Conservation (phyloP, 2,113 vertebrate genomes). For the Sphaerodactylus townsendi region DNA sequence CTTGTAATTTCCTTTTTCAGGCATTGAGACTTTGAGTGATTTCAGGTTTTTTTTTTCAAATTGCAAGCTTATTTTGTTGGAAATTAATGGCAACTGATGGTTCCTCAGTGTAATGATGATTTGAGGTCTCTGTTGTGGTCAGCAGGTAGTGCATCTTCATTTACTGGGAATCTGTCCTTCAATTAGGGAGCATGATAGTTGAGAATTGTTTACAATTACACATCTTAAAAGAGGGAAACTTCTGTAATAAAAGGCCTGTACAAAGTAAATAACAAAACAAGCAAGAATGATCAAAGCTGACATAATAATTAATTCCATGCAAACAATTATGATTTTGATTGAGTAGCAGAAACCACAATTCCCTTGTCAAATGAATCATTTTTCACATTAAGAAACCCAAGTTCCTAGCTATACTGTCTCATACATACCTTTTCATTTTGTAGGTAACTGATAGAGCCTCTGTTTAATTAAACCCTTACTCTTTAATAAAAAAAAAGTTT, state of each 20-base stretch:
- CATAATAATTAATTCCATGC: background rate
- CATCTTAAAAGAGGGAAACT: background rate
- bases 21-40: too few relatives aligned
- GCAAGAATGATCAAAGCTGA: background rate
- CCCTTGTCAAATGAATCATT: background rate
- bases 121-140: background rate
- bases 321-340: background rate
- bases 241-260: background rate
- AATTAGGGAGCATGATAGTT: background rate
- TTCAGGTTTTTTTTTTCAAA: background rate
- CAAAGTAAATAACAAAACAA: background rate
- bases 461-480: background rate
- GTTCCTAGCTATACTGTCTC: background rate
- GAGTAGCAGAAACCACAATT: background rate
- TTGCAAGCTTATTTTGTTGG: background rate
- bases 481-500: too few relatives aligned
- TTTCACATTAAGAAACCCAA: background rate
- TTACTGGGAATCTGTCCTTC: background rate
- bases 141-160: background rate
- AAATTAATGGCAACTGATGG: background rate
- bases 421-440: background rate
- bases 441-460: background rate
- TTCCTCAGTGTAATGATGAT: background rate
- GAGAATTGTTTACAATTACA: background rate
- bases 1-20: background rate